Evolutionary conservation across 1,140 invertebrate genomes (phyloP).

Genomic region (Cyphomyrmex costatus): DNA sequence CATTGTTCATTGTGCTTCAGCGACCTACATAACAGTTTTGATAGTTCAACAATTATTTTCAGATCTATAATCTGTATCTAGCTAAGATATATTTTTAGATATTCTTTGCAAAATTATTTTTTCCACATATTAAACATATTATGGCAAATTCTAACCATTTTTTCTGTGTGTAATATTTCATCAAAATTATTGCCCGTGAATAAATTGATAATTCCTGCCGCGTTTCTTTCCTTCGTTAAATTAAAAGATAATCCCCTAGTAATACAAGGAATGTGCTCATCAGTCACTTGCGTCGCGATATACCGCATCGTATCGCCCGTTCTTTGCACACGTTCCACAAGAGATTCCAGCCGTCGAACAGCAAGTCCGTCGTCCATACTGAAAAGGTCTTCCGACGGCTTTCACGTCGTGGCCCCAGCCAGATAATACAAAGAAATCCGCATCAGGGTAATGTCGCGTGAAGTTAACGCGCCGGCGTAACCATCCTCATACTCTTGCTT

Average conservation of each 20-base stretch:
- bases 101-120: too few species aligned
- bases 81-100: too few species aligned
- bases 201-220: conserved; percentile 12
- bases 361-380: conserved; percentile 65
- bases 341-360: conserved; percentile 61
- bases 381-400: conserved; percentile 46
- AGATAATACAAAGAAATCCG: conserved; percentile 77
- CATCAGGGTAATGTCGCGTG: conserved; percentile 82
- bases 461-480: conserved; percentile 69
- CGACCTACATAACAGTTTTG: too few species aligned
- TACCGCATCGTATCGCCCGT: conserved; percentile 36
- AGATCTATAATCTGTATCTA: too few species aligned
- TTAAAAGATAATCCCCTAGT: conserved; percentile 41
- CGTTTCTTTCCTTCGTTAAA: neutral
- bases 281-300: conserved; percentile 36
- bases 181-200: neutral
- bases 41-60: too few species aligned
- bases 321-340: conserved; percentile 54
- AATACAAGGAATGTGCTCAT: conserved; percentile 39
- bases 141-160: too few species aligned
- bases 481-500: neutral
- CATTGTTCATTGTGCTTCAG: too few species aligned
- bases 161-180: neutral
- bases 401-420: conserved; percentile 44
- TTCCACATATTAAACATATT: too few species aligned